phyloP scores from a whole-genome alignment of 2,113 vertebrate genomes.

The Brachyistius frenatus region DNA sequence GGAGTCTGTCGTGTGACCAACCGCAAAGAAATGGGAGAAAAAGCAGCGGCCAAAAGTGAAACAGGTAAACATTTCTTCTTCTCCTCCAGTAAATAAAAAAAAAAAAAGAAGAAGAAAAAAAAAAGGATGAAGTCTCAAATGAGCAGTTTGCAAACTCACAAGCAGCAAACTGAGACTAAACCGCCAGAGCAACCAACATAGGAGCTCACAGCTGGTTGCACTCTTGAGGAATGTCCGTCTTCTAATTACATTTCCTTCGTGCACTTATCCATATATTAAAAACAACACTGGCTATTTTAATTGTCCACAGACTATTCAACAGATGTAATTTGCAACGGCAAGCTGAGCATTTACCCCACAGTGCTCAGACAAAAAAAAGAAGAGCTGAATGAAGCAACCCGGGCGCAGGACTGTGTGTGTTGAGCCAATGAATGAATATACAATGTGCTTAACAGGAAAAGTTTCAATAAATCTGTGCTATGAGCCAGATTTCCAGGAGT shows the following conservation, averaged over 20 bases:
- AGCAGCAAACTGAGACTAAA: slow-evolving; percentile 17
- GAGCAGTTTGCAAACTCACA: slow-evolving; percentile 21
- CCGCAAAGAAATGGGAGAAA: neutral
- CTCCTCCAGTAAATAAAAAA: neutral
- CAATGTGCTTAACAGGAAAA: neutral
- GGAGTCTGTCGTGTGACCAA: neutral
- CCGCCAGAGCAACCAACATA: slow-evolving; percentile 37
- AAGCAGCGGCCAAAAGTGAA: neutral
- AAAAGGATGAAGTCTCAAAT: slow-evolving; percentile 24
- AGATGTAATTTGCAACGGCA: slow-evolving; percentile 67
- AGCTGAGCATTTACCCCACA: slow-evolving; percentile 58
- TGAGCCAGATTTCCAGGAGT: too few species aligned
- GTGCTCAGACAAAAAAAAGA: slow-evolving; percentile 17
- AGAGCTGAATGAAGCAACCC: slow-evolving; percentile 15
- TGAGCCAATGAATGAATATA: slow-evolving; percentile 26
- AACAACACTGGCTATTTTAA: slow-evolving; percentile 56
- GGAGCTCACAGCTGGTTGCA: slow-evolving; percentile 52
- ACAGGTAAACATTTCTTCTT: slow-evolving; percentile 3
- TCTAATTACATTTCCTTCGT: slow-evolving; percentile 66
- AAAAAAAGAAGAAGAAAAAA: too few species aligned
- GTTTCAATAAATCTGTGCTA: too few species aligned
- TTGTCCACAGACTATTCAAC: slow-evolving; percentile 47
- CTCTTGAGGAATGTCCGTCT: slow-evolving; percentile 60
- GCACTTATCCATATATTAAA: slow-evolving; percentile 50
- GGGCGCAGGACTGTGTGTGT: neutral